Evolutionary conservation across 2,888 invertebrate genomes (phyloP).

Genomic region (Heteromurus nitidus): DNA sequence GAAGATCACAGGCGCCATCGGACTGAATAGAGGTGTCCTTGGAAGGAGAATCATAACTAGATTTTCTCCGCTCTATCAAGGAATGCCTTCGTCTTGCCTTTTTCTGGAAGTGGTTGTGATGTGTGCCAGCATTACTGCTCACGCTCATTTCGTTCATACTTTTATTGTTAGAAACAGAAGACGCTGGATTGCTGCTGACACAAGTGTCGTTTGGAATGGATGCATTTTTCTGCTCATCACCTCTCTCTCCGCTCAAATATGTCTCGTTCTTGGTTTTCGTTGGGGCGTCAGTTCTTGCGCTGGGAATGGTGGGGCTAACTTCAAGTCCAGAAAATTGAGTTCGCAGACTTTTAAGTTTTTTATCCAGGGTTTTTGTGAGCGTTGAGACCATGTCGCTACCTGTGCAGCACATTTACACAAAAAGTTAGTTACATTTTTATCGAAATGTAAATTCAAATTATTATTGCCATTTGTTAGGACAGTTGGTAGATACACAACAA

Average conservation of each 20-base stretch:
- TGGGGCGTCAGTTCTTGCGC: background rate
- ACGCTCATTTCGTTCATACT: too few relatives aligned
- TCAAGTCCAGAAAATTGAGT: conserved; percentile 73
- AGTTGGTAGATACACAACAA: background rate
- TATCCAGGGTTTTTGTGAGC: conserved; percentile 89
- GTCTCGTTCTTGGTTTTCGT: background rate
- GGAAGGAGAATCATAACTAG: conserved; percentile 32
- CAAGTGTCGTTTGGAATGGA: background rate
- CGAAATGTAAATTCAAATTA: too few relatives aligned
- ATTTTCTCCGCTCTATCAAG: conserved; percentile 67
- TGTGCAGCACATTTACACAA: conserved; percentile 75
- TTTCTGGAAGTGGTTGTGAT: conserved; percentile 43
- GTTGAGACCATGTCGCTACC: conserved; percentile 89
- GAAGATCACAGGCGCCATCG: conserved; percentile 11
- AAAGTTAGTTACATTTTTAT: conserved; percentile 9
- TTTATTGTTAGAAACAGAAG: background rate
- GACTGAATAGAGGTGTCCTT: background rate
- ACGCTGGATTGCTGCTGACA: background rate
- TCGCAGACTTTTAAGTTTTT: conserved; percentile 85
- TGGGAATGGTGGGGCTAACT: too few relatives aligned
- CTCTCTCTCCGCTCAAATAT: background rate
- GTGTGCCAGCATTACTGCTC: too few relatives aligned
- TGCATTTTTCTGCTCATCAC: background rate
- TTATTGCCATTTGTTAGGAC: conserved; percentile 4
- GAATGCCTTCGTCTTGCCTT: conserved; percentile 67